Conservation (phyloP, 2,113 vertebrate species). For the Tympanuchus pallidicinctus region DNA sequence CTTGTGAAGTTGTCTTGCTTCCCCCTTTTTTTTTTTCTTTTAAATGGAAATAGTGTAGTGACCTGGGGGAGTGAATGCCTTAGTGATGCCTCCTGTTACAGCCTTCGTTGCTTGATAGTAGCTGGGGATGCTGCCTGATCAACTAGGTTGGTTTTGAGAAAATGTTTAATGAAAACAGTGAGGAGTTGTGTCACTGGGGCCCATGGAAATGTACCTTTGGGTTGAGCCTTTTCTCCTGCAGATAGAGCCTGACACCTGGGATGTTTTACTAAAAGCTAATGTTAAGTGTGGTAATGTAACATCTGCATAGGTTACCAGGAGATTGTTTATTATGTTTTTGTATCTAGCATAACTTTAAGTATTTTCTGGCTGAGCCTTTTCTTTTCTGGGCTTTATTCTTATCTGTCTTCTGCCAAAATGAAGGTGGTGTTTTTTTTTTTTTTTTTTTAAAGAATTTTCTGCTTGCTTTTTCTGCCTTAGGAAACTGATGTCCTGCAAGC, state of each 20-base stretch:
- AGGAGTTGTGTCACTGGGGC: neutral
- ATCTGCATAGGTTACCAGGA: neutral
- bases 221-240: neutral
- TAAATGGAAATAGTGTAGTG: neutral
- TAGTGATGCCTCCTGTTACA: neutral
- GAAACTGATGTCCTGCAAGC: neutral
- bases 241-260: neutral
- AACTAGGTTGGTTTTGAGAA: neutral
- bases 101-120: neutral
- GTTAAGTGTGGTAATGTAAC: neutral
- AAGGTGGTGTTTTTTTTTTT: neutral
- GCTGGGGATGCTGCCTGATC: neutral
- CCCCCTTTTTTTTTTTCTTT: too few relatives aligned
- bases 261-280: neutral
- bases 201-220: neutral
- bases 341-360: neutral
- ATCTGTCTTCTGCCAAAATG: neutral
- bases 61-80: neutral
- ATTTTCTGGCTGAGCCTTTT: neutral
- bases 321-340: neutral
- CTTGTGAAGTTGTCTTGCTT: neutral
- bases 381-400: neutral
- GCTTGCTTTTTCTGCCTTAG: neutral
- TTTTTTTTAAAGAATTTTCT: neutral
- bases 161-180: too few relatives aligned